Percentiles rank a stretch among this genome's conserved stretches.
Conservation (phyloP, 2,113 vertebrate species). For the Picathartes gymnocephalus region DNA sequence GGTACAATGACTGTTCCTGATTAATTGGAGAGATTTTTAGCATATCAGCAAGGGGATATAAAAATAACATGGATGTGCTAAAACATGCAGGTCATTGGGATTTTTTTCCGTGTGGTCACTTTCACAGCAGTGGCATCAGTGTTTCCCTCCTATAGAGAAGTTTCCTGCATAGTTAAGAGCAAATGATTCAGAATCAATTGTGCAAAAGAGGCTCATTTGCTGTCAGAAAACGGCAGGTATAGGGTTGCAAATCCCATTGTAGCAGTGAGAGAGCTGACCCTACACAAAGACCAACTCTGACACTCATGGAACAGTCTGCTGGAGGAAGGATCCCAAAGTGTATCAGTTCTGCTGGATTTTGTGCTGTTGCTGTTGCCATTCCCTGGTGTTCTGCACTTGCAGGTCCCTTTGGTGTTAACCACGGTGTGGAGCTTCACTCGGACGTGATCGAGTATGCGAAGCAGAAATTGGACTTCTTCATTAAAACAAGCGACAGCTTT, state of each 20-base stretch:
- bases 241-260: neutral
- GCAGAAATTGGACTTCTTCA: slow-evolving; percentile 93
- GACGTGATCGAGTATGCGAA: slow-evolving; percentile 94
- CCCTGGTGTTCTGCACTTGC: neutral
- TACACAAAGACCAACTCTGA: neutral
- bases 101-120: neutral
- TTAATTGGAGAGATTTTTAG: neutral
- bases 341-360: neutral
- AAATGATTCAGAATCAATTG: neutral
- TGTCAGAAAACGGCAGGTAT: neutral
- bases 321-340: neutral
- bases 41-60: neutral
- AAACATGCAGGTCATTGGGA: neutral
- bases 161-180: neutral
- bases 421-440: slow-evolving; percentile 90
- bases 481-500: slow-evolving; percentile 95
- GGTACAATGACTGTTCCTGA: neutral
- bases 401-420: slow-evolving; percentile 96
- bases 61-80: neutral
- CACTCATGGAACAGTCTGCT: neutral
- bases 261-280: neutral
- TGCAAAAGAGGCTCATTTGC: neutral
- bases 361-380: neutral
- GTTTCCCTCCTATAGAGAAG: neutral
- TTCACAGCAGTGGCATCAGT: neutral